Evolutionary conservation across 2,888 invertebrate species (phyloP).

Genomic region (Harpagoxenus sublaevis): DNA sequence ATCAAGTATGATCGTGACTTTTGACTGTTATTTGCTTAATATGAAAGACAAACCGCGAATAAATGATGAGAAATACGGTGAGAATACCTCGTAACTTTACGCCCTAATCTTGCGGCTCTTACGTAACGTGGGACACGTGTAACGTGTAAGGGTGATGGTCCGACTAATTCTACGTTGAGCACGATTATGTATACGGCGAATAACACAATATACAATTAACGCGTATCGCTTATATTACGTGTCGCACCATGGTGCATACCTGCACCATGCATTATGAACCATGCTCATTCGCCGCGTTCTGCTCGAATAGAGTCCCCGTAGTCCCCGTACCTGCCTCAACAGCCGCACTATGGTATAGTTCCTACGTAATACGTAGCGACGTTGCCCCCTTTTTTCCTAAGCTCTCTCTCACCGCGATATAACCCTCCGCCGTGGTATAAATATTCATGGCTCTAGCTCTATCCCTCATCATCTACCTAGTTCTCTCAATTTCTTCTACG

Average conservation of each 20-base stretch:
- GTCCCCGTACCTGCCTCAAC: constrained; percentile 5
- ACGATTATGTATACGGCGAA: constrained; percentile 9
- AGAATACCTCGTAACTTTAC: neutral
- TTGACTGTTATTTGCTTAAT: neutral
- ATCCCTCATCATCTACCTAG: constrained; percentile 64
- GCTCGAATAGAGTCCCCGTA: constrained; percentile 24
- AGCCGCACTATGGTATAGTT: constrained; percentile 1
- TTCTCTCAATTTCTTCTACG: constrained; percentile 53
- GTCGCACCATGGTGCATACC: constrained; percentile 11
- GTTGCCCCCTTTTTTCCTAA: constrained; percentile 41
- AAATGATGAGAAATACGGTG: no score
- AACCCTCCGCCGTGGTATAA: constrained; percentile 68
- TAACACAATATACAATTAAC: constrained; percentile 43
- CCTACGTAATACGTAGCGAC: neutral
- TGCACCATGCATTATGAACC: constrained; percentile 32
- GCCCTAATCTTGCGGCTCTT: constrained; percentile 13
- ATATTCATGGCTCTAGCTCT: constrained; percentile 77
- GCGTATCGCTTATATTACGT: constrained; percentile 27
- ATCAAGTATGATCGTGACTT: neutral
- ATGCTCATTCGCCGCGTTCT: constrained; percentile 43
- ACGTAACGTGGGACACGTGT: constrained; percentile 8
- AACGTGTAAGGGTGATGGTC: neutral
- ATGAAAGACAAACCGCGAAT: neutral
- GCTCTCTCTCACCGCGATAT: constrained; percentile 57
- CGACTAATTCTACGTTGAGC: constrained; percentile 31